These are phyloP conservation scores for Halictus rubicundus DNA, from an alignment of 1,140 invertebrate species.

Conservation along the genomic window DNA sequence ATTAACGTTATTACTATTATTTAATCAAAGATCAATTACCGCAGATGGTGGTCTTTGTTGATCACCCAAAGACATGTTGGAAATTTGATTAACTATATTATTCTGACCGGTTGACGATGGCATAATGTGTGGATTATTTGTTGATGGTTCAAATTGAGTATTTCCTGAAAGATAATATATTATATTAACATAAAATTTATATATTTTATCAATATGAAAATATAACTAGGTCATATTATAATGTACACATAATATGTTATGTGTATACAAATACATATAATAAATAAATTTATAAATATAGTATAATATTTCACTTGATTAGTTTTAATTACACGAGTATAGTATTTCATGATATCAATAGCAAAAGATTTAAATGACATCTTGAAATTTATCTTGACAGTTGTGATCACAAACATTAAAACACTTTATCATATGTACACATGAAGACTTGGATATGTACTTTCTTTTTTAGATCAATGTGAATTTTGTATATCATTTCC, in stretches of 20 bases:
- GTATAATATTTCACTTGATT: no score
- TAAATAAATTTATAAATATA: no score
- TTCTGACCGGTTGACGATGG: conserved; percentile 58
- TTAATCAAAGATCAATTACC: conserved; percentile 43
- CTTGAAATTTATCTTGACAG: no score
- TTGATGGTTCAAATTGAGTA: conserved; percentile 45
- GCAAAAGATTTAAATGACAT: no score
- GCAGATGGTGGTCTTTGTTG: conserved; percentile 54
- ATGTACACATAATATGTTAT: neutral
- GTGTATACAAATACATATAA: no score
- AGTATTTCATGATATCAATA: no score
- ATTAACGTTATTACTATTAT: neutral
- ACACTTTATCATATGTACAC: no score
- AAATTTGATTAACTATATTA: conserved; percentile 68
- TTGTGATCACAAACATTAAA: no score
- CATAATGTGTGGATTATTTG: conserved; percentile 46
- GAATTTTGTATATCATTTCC: no score
- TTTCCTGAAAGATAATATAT: conserved; percentile 43
- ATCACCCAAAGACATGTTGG: conserved; percentile 62
- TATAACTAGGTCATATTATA: conserved; percentile 1
- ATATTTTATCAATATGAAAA: neutral
- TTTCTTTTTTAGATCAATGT: no score
- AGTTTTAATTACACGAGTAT: no score
- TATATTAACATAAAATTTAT: conserved; percentile 8
- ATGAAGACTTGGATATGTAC: no score